A percentile compares a stretch with the other conserved stretches of the same genome.
Evolutionary conservation across 2,797 vertebrate genomes (phyloP).

Genomic region (Trachurus trachurus): DNA sequence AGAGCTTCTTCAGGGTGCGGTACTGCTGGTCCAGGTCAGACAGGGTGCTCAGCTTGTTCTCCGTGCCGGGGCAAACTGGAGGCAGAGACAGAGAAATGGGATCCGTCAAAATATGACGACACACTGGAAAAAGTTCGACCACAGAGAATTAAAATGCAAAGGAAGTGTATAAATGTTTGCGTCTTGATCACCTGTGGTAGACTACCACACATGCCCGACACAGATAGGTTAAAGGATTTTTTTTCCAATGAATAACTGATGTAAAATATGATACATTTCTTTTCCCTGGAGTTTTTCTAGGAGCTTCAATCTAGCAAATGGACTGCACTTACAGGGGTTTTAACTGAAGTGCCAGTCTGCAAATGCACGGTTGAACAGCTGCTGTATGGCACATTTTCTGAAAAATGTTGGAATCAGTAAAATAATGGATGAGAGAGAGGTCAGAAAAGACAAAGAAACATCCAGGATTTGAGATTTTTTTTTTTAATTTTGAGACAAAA

Average conservation of each 20-base stretch:
- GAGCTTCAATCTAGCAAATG: background rate
- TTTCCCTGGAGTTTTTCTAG: background rate
- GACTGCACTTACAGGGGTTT: constrained; percentile 6
- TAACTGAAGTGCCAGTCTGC: background rate
- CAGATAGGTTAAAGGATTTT: background rate
- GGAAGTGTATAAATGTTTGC: background rate
- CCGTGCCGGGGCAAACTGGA: constrained; percentile 95
- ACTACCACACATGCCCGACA: background rate
- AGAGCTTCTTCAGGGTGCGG: constrained; percentile 94
- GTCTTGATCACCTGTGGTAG: background rate
- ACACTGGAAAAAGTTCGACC: background rate
- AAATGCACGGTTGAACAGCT: constrained; percentile 18
- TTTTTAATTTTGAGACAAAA: background rate
- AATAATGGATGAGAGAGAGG: constrained; percentile 37
- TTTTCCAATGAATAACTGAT: background rate
- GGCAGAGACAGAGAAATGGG: constrained; percentile 24
- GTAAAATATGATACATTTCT: background rate
- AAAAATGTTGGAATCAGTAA: background rate
- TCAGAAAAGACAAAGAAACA: constrained; percentile 12
- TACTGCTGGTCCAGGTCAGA: constrained; percentile 98
- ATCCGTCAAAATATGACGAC: too few species aligned
- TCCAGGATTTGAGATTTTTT: background rate
- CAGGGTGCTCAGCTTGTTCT: constrained; percentile 98
- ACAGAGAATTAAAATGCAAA: background rate
- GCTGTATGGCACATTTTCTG: background rate